These are phyloP conservation scores for Polypedilum pembai DNA, from an alignment of 1,140 invertebrate species.

Conservation along the genomic window DNA sequence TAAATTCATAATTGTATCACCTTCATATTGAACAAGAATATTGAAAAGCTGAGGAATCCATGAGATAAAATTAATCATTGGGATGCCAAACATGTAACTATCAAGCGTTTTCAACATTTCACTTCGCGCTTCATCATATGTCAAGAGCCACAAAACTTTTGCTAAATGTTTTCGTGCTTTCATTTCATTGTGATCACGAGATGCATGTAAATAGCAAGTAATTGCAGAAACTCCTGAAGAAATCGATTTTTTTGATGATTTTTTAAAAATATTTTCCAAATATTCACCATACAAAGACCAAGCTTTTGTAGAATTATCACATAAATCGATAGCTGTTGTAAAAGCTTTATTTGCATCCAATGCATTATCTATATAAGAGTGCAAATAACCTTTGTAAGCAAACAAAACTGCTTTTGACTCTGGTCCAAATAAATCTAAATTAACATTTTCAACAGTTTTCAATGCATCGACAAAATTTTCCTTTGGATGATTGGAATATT, in stretches of 20 bases:
- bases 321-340: conserved; percentile 85
- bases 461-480: conserved; percentile 82
- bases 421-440: conserved; percentile 89
- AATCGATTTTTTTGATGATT: conserved; percentile 64
- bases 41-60: conserved; percentile 95
- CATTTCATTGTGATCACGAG: conserved; percentile 89
- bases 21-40: conserved; percentile 83
- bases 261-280: conserved; percentile 70
- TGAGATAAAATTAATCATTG: conserved; percentile 88
- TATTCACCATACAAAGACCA: conserved; percentile 98
- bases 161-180: conserved; percentile 93
- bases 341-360: conserved; percentile 94
- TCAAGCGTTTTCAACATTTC: conserved; percentile 79
- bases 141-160: conserved; percentile 91
- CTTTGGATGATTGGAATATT: conserved; percentile 71
- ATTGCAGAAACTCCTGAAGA: conserved; percentile 78
- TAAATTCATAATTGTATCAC: conserved; percentile 81
- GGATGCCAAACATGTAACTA: conserved; percentile 89
- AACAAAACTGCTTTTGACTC: conserved; percentile 97
- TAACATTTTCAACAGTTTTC: conserved; percentile 92
- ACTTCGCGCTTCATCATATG: conserved; percentile 85
- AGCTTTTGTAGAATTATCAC: conserved; percentile 86
- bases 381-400: conserved; percentile 84
- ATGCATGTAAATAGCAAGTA: conserved; percentile 91
- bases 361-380: conserved; percentile 77